Evolutionary conservation across 2,797 vertebrate species (phyloP), one percentile per base, ranked within the genome.

Genomic region (Hapalemur alaotrensis): DNA sequence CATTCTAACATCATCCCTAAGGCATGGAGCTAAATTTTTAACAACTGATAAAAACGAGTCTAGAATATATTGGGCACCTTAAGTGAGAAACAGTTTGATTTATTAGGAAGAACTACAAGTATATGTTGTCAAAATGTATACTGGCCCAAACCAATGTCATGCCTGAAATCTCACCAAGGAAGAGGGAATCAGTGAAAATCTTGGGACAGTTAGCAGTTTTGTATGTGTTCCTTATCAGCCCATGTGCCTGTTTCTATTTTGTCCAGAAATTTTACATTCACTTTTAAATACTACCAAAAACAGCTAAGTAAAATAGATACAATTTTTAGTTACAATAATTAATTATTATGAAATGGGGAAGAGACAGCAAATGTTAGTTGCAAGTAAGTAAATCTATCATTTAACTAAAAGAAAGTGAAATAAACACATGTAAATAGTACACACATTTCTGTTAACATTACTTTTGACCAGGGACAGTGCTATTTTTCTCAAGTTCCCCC

Each of bases 361-460:
- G 54, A 95, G 41, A 35, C 8, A 95, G 52, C 23, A 80, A 95
- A 28, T 67, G 4, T 18, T 93, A 91, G 17, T 69, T 89, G 14
- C 41, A 94, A 81, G 2, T n/a, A 7, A 85, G 43, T 48, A 72
- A 63, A 75, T 89, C 59, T 48, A 65, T 61, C 30, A 54, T 65
- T 93, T 96, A 85, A 75, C 20, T 73, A 57, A 94, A 93, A 86
- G 41, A 81, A 87, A 54, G 28, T 85, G 94, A 96, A 95, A 89
- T 57, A 70, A 79, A 54, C 4, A 69, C 14, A 69, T 14, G 0
- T 4, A 79, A 70, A 83, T 32, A 15, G 3, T 82, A 5, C 81
- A 70, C 72, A 92, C 9, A 65, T 48, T 69, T 76, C 38, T 73
- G n/a, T 73, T 57, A 70, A 30, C 32, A 67, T 86, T 78, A 41